Conservation (phyloP, 2,113 vertebrate genomes). For the Mesitornis unicolor region DNA sequence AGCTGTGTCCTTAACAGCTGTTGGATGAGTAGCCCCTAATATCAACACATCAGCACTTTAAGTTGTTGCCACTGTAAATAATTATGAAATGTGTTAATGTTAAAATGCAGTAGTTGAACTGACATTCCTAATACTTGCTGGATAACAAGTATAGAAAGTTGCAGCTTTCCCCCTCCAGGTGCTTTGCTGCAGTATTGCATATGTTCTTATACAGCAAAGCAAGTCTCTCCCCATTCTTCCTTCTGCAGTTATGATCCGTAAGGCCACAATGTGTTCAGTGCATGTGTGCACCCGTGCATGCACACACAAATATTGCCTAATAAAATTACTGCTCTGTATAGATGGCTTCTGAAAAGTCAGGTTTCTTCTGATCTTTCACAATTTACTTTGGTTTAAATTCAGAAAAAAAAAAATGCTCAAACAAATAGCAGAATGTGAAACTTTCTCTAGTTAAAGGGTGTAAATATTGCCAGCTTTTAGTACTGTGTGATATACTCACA, state of each 20-base stretch:
- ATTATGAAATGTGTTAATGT: neutral
- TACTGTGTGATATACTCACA: neutral
- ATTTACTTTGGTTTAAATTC: neutral
- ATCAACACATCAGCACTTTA: neutral
- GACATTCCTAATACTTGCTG: neutral
- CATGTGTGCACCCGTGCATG: neutral
- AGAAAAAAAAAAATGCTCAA: neutral
- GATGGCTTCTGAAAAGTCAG: neutral
- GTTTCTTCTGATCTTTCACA: neutral
- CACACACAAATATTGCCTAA: neutral
- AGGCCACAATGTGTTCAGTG: neutral
- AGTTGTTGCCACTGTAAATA: neutral
- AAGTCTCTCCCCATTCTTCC: neutral
- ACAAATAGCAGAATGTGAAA: neutral
- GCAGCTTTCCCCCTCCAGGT: neutral
- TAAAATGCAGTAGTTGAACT: neutral
- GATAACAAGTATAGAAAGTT: neutral
- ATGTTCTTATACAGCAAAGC: neutral
- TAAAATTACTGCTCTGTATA: neutral
- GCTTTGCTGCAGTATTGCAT: neutral
- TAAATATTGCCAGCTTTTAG: neutral
- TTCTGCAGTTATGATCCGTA: neutral
- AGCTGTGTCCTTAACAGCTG: neutral
- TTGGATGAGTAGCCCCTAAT: neutral
- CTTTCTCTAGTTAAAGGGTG: neutral